phyloP scores from a whole-genome alignment of 2,113 vertebrate species.

The Progne subis region DNA sequence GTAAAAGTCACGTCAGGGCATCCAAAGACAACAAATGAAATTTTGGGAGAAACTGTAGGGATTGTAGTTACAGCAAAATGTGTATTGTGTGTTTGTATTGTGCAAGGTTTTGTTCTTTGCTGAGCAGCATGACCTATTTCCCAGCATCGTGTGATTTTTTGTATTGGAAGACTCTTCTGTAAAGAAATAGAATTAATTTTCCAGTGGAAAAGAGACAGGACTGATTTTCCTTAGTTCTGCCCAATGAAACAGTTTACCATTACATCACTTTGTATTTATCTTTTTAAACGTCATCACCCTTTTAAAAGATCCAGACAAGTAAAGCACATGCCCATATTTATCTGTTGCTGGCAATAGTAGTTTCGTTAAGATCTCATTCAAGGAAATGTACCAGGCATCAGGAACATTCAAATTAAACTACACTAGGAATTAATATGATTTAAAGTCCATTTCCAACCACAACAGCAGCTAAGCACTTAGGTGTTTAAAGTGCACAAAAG shows the following conservation, averaged over 20 bases:
- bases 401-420: neutral
- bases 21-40: neutral
- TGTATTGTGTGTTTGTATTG: neutral
- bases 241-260: neutral
- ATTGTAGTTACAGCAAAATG: neutral
- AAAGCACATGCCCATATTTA: neutral
- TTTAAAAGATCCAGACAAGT: neutral
- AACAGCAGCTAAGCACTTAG: neutral
- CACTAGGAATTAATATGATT: neutral
- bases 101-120: neutral
- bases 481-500: neutral
- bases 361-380: neutral
- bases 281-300: neutral
- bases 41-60: neutral
- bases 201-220: neutral
- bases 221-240: neutral
- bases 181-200: slow-evolving; percentile 19
- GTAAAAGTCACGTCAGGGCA: neutral
- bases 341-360: neutral
- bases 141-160: slow-evolving; percentile 27
- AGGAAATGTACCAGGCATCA: neutral
- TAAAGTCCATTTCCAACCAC: neutral
- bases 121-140: slow-evolving; percentile 42
- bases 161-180: slow-evolving; percentile 4
- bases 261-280: neutral